Percentiles rank a stretch among this genome's conserved stretches.
Conservation (phyloP, 2,113 vertebrate species). For the Holacanthus passer region DNA sequence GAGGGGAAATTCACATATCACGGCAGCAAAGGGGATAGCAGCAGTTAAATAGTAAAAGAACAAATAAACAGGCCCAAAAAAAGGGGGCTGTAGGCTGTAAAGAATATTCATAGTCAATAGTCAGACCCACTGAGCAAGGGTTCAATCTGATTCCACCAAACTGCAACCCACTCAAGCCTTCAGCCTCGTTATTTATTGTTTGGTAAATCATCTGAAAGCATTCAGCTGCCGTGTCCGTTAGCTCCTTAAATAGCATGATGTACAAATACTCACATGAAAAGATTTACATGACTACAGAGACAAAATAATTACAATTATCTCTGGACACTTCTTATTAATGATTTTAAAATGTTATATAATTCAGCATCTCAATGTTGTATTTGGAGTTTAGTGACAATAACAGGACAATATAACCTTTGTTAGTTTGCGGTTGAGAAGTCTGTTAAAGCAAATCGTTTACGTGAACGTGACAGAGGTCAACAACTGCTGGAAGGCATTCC, state of each 20-base stretch:
- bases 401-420: background rate
- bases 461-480: background rate
- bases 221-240: background rate
- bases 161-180: background rate
- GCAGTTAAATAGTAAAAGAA: too few species aligned
- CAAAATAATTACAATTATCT: background rate
- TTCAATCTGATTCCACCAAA: slow-evolving; percentile 1
- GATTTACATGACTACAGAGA: background rate
- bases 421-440: background rate
- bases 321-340: background rate
- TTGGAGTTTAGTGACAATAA: background rate
- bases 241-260: background rate
- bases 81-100: slow-evolving; percentile 10
- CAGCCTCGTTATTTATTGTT: slow-evolving; percentile 4
- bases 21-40: too few species aligned
- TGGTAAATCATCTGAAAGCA: background rate
- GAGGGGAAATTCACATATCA: background rate
- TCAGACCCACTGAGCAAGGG: background rate
- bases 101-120: slow-evolving; percentile 11
- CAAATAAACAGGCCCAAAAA: slow-evolving; percentile 5
- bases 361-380: background rate
- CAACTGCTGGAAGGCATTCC: background rate
- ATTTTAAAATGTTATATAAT: background rate
- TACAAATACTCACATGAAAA: background rate
- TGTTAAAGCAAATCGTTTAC: background rate